phyloP scores from a whole-genome alignment of 2,113 vertebrate genomes.

The Brachypteracias leptosomus region DNA sequence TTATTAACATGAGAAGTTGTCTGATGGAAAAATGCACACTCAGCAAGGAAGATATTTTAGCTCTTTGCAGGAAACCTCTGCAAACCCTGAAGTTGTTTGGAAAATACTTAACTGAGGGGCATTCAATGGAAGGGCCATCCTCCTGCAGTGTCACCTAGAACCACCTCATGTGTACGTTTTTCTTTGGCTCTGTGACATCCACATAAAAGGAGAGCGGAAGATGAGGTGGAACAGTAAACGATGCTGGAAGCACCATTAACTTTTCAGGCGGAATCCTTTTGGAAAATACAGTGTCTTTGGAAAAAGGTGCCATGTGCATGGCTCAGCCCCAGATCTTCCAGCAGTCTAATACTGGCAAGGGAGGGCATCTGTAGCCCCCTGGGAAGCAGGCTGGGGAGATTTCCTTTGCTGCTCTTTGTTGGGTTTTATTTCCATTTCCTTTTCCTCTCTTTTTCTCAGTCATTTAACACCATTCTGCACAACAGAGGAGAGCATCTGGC shows the following conservation, averaged over 20 bases:
- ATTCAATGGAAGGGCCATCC: not conserved
- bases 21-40: not conserved
- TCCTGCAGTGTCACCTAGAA: not conserved
- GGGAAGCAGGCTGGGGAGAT: conserved; percentile 1
- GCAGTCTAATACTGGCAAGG: not conserved
- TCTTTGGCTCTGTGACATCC: not conserved
- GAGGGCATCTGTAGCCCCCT: not conserved
- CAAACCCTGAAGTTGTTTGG: not conserved
- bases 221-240: not conserved
- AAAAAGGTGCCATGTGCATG: not conserved
- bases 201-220: not conserved
- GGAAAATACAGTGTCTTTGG: not conserved
- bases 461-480: conserved; percentile 8
- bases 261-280: not conserved
- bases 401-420: conserved; percentile 34
- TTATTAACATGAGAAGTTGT: not conserved
- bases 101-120: not conserved
- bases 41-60: not conserved
- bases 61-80: not conserved
- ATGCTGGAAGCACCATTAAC: not conserved
- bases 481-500: conserved; percentile 55
- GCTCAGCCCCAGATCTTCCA: conserved; percentile 9
- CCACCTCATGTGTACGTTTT: not conserved
- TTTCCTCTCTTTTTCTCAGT: conserved; percentile 31
- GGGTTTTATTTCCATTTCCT: conserved; percentile 54